Evolutionary conservation across 1,140 invertebrate genomes (phyloP).

Genomic region (Saccostrea echinata): DNA sequence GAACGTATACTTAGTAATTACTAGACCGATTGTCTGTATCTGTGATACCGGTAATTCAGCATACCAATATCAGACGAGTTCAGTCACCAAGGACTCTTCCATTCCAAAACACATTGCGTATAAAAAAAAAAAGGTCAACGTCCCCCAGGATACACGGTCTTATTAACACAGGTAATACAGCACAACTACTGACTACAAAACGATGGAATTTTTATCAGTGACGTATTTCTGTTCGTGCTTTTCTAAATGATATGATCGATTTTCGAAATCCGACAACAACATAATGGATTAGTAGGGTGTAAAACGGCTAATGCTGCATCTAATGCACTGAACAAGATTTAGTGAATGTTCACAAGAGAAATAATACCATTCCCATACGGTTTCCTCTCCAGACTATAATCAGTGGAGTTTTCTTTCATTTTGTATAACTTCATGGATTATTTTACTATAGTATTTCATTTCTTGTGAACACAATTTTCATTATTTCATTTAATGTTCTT

Average conservation of each 20-base stretch:
- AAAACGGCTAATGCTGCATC: not conserved
- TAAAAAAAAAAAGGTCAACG: not conserved
- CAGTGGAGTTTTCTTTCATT: too few relatives aligned
- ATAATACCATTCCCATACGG: not conserved
- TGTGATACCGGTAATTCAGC: too few relatives aligned
- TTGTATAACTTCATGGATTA: too few relatives aligned
- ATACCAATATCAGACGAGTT: too few relatives aligned
- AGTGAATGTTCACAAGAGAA: not conserved
- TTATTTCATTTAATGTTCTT: too few relatives aligned
- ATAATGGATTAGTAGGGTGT: not conserved
- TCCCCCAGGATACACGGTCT: not conserved
- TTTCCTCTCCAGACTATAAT: not conserved
- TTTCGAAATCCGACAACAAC: not conserved
- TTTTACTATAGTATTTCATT: too few relatives aligned
- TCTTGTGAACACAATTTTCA: too few relatives aligned
- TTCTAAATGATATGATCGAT: slow-evolving; percentile 7
- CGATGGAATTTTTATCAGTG: not conserved
- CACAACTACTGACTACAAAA: not conserved
- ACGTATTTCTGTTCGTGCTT: not conserved
- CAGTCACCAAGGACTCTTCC: too few relatives aligned
- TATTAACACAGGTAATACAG: not conserved
- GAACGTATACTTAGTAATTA: too few relatives aligned
- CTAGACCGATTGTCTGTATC: too few relatives aligned
- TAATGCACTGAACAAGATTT: not conserved
- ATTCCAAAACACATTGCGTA: too few relatives aligned